A percentile compares a stretch with the other conserved stretches of the same genome.
Conservation (phyloP, 2,113 vertebrate species). For the Eudyptes chrysolophus region DNA sequence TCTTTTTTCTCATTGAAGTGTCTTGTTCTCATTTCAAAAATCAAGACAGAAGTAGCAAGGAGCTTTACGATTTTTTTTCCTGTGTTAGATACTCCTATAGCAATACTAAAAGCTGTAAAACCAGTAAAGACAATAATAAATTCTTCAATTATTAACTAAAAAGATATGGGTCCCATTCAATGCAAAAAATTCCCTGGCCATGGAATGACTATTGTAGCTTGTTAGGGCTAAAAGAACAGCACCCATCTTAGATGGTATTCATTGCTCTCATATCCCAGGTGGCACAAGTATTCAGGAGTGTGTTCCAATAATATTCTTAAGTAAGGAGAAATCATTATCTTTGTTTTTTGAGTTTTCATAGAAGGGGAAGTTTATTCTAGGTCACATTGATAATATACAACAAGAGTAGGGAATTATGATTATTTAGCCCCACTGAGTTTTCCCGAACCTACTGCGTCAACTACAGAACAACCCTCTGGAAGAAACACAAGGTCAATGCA, state of each 20-base stretch:
- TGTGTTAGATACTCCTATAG: not conserved
- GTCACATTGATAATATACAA: not conserved
- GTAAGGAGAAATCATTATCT: not conserved
- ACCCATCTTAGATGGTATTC: not conserved
- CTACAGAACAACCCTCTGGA: not conserved
- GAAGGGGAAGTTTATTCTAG: not conserved
- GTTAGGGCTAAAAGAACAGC: not conserved
- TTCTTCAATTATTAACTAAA: not conserved
- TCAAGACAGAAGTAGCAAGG: not conserved
- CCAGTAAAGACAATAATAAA: not conserved
- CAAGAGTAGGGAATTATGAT: not conserved
- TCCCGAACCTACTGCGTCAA: not conserved
- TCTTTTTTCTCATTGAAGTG: not conserved
- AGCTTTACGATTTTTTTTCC: not conserved
- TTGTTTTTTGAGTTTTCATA: not conserved
- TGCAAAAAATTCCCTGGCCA: not conserved
- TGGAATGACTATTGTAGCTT: not conserved
- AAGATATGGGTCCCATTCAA: not conserved
- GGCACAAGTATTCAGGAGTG: not conserved
- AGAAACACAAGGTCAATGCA: not conserved
- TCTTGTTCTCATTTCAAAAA: not conserved
- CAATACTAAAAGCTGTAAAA: not conserved
- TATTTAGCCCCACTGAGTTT: not conserved
- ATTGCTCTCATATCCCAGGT: not conserved
- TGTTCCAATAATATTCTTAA: not conserved